Conservation (phyloP, 2,113 vertebrate genomes). For the Charadrius vociferus region DNA sequence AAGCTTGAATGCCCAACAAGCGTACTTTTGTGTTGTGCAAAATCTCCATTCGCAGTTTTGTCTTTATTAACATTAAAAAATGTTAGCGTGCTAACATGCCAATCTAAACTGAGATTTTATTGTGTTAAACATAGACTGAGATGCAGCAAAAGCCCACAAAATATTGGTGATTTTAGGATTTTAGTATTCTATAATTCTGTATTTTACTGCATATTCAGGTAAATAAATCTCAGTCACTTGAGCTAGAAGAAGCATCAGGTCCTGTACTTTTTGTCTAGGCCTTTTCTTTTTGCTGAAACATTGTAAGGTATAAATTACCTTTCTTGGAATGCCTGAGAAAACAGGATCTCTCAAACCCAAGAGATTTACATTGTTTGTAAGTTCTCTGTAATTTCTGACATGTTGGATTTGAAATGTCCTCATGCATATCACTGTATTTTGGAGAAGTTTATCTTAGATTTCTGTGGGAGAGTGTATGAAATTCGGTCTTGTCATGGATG, state of each 20-base stretch:
- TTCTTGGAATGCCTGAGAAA: constrained; percentile 20
- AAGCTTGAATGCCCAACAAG: neutral
- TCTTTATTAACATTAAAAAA: neutral
- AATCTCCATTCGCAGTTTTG: neutral
- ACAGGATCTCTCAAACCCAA: neutral
- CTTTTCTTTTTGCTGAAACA: neutral
- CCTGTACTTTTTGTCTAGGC: neutral
- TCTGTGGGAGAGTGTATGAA: neutral
- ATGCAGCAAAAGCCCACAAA: neutral
- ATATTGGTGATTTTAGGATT: neutral
- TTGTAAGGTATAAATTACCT: neutral
- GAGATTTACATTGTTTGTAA: constrained; percentile 37
- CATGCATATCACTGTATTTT: neutral
- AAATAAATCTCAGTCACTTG: neutral
- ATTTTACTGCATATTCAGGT: neutral
- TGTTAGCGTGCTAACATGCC: neutral
- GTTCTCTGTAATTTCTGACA: neutral
- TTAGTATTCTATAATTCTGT: neutral
- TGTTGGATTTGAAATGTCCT: neutral
- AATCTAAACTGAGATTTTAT: neutral
- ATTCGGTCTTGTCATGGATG: neutral
- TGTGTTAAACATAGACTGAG: neutral
- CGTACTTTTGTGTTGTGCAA: neutral
- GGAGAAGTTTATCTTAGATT: neutral
- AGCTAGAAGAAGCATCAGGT: neutral